A percentile compares a stretch with the other conserved stretches of the same genome.
Conservation (phyloP, 2,113 vertebrate genomes). For the Podocnemis expansa region DNA sequence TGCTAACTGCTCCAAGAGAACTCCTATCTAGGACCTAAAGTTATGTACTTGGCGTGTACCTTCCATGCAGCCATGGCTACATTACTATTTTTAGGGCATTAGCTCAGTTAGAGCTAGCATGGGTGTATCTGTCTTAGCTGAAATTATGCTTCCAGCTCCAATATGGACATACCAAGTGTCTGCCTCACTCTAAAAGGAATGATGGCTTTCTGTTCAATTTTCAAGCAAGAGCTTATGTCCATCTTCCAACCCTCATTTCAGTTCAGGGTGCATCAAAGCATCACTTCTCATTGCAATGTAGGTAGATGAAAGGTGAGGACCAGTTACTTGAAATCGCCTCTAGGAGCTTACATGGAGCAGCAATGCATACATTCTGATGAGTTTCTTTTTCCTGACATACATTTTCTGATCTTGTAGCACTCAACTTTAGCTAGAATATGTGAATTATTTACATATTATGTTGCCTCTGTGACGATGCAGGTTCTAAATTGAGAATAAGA, state of each 20-base stretch:
- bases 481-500: not conserved
- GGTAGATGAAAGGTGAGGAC: not conserved
- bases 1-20: not conserved
- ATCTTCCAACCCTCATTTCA: not conserved
- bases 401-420: not conserved
- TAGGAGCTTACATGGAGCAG: not conserved
- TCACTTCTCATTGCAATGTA: not conserved
- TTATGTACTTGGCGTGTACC: not conserved
- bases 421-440: not conserved
- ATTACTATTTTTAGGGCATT: not conserved
- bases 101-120: not conserved
- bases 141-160: not conserved
- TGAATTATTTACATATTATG: not conserved
- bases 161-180: not conserved
- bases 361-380: not conserved
- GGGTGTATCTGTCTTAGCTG: not conserved
- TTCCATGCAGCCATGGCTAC: not conserved
- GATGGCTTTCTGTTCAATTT: not conserved
- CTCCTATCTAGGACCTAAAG: not conserved
- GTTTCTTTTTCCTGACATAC: not conserved
- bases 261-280: not conserved
- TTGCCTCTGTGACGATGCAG: not conserved
- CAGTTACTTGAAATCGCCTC: not conserved
- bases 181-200: not conserved
- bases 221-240: not conserved